phyloP scores from a whole-genome alignment of 1,140 invertebrate genomes.

The Orchestia grillus region DNA sequence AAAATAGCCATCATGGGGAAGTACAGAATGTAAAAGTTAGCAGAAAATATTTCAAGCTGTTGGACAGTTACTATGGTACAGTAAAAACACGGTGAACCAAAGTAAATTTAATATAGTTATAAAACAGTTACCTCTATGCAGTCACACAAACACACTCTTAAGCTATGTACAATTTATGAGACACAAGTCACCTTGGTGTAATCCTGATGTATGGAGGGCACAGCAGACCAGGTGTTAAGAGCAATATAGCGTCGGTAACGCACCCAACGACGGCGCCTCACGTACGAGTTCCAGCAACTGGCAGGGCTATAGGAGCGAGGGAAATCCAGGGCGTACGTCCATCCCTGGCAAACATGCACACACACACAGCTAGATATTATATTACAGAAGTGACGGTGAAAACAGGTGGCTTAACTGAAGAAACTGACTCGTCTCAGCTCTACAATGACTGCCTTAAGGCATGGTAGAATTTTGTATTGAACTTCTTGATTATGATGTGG shows the following conservation, averaged over 20 bases:
- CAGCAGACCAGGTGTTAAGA: conserved; percentile 91
- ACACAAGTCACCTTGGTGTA: conserved; percentile 78
- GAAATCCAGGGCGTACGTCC: conserved; percentile 95
- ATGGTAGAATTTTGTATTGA: no score
- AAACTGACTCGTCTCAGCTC: no score
- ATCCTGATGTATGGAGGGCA: conserved; percentile 89
- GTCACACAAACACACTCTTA: neutral
- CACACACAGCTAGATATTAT: no score
- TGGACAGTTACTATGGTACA: no score
- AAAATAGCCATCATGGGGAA: no score
- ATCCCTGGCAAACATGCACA: conserved; percentile 75
- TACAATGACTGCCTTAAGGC: no score
- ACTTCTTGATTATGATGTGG: no score
- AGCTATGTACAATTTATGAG: neutral
- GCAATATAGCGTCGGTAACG: conserved; percentile 88
- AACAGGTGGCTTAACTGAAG: no score
- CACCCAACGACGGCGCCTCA: conserved; percentile 89
- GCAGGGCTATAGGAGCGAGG: conserved; percentile 84
- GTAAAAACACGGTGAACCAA: no score
- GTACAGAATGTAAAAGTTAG: no score
- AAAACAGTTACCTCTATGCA: neutral
- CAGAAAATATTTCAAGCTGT: no score
- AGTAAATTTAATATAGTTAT: neutral
- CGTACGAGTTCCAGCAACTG: conserved; percentile 92
- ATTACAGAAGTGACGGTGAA: no score